These are phyloP conservation scores for Odontamblyopus lacepedii DNA, from an alignment of 2,797 vertebrate species.

Conservation along the genomic window DNA sequence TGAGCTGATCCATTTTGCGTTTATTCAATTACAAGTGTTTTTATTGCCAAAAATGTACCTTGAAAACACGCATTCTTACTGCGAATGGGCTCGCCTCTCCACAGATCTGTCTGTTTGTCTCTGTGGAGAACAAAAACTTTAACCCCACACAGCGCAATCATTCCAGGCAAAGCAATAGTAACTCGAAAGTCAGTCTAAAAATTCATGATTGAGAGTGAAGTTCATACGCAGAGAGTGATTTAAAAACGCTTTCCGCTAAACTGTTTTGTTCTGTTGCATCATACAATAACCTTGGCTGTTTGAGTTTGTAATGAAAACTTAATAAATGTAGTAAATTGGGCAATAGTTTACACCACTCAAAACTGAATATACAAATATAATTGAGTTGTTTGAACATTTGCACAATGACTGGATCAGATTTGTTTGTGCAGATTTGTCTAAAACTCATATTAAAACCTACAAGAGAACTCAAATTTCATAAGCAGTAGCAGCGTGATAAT, in stretches of 20 bases:
- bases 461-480: not conserved
- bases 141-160: not conserved
- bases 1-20: not conserved
- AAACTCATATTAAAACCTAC: not conserved
- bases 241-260: not conserved
- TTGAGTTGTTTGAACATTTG: not conserved
- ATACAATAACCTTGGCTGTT: conserved; percentile 2
- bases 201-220: not conserved
- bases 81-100: not conserved
- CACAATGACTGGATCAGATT: not conserved
- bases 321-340: not conserved
- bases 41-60: not conserved
- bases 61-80: not conserved
- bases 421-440: not conserved
- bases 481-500: not conserved
- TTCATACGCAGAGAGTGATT: not conserved
- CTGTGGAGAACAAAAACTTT: not conserved
- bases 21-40: not conserved
- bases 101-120: not conserved
- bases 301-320: not conserved
- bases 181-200: not conserved
- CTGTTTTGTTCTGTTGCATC: not conserved
- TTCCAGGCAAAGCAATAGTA: not conserved
- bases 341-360: not conserved
- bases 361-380: not conserved